These are phyloP conservation scores for Hippoglossus hippoglossus DNA, from an alignment of 2,797 vertebrate genomes.

Conservation along the genomic window DNA sequence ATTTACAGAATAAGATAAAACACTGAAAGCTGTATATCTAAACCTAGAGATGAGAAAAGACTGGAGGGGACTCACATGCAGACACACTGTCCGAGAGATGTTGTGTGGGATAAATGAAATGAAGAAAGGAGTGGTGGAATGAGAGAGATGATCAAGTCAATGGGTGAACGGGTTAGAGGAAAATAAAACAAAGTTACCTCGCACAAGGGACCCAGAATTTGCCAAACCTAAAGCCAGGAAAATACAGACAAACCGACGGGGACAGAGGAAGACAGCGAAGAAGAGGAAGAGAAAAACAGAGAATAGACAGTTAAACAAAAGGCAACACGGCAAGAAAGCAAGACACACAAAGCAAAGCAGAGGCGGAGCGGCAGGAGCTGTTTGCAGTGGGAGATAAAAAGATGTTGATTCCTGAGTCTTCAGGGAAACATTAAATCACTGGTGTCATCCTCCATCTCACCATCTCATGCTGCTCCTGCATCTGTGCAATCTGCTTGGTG, in stretches of 20 bases:
- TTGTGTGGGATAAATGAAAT: slow-evolving; percentile 35
- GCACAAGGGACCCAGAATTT: slow-evolving; percentile 91
- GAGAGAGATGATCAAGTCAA: slow-evolving; percentile 21
- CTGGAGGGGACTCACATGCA: slow-evolving; percentile 68
- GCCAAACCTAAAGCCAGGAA: slow-evolving; percentile 89
- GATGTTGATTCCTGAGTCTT: background rate
- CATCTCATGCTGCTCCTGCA: slow-evolving; percentile 94
- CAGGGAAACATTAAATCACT: background rate
- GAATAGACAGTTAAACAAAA: slow-evolving; percentile 49
- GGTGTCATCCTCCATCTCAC: slow-evolving; percentile 76
- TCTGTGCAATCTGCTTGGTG: slow-evolving; percentile 88
- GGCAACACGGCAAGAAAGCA: slow-evolving; percentile 28
- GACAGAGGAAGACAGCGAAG: slow-evolving; percentile 39
- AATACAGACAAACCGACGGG: slow-evolving; percentile 38
- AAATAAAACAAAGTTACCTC: slow-evolving; percentile 86
- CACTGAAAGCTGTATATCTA: background rate
- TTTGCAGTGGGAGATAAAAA: too few relatives aligned
- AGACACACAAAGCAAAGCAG: slow-evolving; percentile 12
- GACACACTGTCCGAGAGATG: slow-evolving; percentile 55
- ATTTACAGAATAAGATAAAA: background rate
- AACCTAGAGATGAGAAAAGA: slow-evolving; percentile 20
- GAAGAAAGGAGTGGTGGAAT: slow-evolving; percentile 10
- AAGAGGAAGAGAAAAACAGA: background rate
- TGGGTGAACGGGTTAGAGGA: slow-evolving; percentile 28
- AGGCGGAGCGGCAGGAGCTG: slow-evolving; percentile 12